Conservation (phyloP, 2,888 invertebrate species). For the Drosophila melanosoma region DNA sequence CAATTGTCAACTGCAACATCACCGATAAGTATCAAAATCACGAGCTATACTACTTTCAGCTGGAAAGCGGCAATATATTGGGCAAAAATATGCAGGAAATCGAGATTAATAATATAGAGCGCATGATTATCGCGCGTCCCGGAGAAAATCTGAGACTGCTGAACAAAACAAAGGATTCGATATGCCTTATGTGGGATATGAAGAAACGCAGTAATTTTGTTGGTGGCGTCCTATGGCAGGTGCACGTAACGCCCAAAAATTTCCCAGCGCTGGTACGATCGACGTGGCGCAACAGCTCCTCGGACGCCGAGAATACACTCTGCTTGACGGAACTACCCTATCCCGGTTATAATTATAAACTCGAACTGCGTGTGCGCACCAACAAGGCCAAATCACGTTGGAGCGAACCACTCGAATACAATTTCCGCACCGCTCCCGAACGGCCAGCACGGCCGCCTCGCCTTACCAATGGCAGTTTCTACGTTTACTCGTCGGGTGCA, state of each 20-base stretch:
- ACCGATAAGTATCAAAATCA: constrained; percentile 85
- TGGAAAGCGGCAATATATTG: constrained; percentile 88
- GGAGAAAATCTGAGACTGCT: constrained; percentile 65
- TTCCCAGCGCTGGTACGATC: constrained; percentile 44
- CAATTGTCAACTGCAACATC: constrained; percentile 77
- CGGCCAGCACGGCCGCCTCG: constrained; percentile 89
- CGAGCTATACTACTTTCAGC: constrained; percentile 86
- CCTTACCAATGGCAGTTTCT: constrained; percentile 90
- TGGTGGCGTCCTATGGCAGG: constrained; percentile 77
- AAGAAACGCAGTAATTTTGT: constrained; percentile 69
- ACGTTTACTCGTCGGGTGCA: constrained; percentile 87
- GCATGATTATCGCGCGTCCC: constrained; percentile 77
- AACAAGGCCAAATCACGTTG: constrained; percentile 85
- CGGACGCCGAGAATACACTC: constrained; percentile 59
- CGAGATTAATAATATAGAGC: constrained; percentile 66
- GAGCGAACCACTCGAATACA: constrained; percentile 88
- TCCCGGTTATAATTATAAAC: constrained; percentile 87
- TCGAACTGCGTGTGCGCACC: constrained; percentile 88
- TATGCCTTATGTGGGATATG: constrained; percentile 79
- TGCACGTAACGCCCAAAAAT: constrained; percentile 71
- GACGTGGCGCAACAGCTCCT: constrained; percentile 60
- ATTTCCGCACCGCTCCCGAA: constrained; percentile 87
- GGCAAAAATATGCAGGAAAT: constrained; percentile 85
- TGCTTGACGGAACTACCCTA: constrained; percentile 73
- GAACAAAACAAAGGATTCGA: constrained; percentile 71